These are phyloP conservation scores for Drosophila nr. perissopoda DNA, from an alignment of 2,888 invertebrate genomes.

Conservation along the genomic window DNA sequence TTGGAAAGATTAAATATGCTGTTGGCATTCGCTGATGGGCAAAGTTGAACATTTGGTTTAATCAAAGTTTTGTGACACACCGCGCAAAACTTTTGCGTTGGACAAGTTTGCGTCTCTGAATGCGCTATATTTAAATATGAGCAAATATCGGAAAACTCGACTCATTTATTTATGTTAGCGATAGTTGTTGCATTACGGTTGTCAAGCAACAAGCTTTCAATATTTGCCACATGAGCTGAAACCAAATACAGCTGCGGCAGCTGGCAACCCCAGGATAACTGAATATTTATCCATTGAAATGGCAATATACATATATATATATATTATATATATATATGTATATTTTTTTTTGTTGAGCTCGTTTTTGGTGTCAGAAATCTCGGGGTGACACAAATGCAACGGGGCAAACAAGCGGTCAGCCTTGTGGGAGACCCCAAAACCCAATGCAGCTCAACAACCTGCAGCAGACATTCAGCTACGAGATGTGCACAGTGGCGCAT, in stretches of 20 bases:
- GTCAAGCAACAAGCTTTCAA: conserved; percentile 38
- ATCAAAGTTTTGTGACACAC: conserved; percentile 49
- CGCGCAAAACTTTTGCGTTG: conserved; percentile 44
- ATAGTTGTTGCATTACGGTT: conserved; percentile 14
- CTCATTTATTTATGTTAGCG: conserved; percentile 20
- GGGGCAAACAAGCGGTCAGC: conserved; percentile 39
- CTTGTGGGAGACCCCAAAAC: conserved; percentile 35
- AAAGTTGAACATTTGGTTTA: conserved; percentile 48
- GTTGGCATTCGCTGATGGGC: conserved; percentile 47
- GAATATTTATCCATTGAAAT: conserved; percentile 31
- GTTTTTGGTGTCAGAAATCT: conserved; percentile 30
- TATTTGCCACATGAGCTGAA: conserved; percentile 23
- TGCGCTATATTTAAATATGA: conserved; percentile 18
- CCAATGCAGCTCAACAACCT: conserved; percentile 16
- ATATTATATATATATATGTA: conserved; percentile 14
- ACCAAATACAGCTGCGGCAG: conserved; percentile 8
- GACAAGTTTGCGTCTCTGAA: conserved; percentile 28
- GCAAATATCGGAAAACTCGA: conserved; percentile 5
- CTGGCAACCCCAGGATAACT: conserved; percentile 20
- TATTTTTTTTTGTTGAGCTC: conserved; percentile 14
- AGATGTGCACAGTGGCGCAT: conserved; percentile 20
- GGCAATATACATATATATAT: conserved; percentile 7
- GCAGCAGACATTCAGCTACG: conserved; percentile 14
- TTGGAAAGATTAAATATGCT: conserved; percentile 39
- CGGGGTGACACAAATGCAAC: conserved; percentile 27